A percentile compares a stretch with the other conserved stretches of the same genome.
phyloP scores from a whole-genome alignment of 2,888 invertebrate species.

The Exephanes ischioxanthus region DNA sequence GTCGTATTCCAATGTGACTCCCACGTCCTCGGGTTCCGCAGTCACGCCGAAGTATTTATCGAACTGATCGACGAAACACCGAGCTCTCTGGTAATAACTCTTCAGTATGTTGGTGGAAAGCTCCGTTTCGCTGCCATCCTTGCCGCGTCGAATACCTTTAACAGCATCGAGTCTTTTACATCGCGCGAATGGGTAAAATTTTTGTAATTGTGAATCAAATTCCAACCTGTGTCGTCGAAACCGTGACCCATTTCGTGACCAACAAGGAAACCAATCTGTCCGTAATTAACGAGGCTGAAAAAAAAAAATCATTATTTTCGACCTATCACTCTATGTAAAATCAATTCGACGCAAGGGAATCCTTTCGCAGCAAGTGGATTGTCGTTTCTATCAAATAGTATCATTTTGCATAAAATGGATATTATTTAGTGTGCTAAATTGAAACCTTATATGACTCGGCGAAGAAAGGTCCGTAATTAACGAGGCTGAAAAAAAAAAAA shows the following conservation, averaged over 20 bases:
- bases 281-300: constrained; percentile 66
- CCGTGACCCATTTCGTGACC: constrained; percentile 70
- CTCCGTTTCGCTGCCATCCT: constrained; percentile 42
- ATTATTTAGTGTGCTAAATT: no score
- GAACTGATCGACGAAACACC: constrained; percentile 66
- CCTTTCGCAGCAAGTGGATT: background rate
- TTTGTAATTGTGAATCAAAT: background rate
- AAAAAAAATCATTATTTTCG: background rate
- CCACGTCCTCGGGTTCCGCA: background rate
- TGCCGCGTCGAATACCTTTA: constrained; percentile 8
- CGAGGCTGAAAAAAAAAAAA: no score
- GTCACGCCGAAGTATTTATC: constrained; percentile 47
- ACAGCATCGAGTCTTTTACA: background rate
- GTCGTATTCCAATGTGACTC: no score
- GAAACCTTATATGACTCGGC: no score
- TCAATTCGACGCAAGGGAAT: no score
- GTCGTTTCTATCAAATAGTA: background rate
- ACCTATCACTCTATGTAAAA: no score
- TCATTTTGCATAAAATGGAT: no score
- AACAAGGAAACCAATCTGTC: constrained; percentile 58
- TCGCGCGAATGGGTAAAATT: background rate
- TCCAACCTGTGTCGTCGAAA: constrained; percentile 59
- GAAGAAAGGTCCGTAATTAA: no score
- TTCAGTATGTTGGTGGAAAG: constrained; percentile 45
- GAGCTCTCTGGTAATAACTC: constrained; percentile 60